A percentile compares a stretch with the other conserved stretches of the same genome.
Conservation (phyloP, 2,113 vertebrate species). For the Oceanites oceanicus region DNA sequence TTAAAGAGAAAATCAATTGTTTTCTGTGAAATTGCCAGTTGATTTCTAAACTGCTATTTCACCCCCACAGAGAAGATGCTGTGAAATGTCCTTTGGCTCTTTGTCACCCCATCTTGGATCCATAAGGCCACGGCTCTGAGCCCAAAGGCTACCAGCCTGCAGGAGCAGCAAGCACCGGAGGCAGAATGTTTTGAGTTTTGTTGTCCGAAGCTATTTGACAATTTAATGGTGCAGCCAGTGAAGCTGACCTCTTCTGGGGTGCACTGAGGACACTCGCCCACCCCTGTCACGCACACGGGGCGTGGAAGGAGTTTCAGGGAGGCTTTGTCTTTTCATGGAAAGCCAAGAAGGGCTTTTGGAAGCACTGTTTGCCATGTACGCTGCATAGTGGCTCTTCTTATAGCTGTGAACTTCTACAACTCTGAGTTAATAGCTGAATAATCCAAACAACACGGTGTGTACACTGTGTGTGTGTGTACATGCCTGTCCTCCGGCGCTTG, state of each 20-base stretch:
- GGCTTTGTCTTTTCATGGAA: not conserved
- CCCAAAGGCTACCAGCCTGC: not conserved
- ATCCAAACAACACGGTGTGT: fast-evolving
- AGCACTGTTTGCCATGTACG: not conserved
- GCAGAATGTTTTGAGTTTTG: not conserved
- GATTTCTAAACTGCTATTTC: not conserved
- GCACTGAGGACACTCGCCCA: not conserved
- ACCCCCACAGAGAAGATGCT: not conserved
- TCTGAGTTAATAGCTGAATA: not conserved
- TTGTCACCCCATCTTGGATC: not conserved
- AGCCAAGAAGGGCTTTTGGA: not conserved
- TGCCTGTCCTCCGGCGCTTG: not conserved
- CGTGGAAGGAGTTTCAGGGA: fast-evolving
- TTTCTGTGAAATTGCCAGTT: not conserved
- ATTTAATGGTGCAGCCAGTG: no score
- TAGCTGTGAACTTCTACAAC: not conserved
- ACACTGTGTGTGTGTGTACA: fast-evolving
- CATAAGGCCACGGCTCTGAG: not conserved
- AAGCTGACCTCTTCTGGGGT: fast-evolving
- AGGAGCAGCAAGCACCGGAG: not conserved
- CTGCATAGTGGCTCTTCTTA: not conserved
- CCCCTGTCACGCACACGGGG: fast-evolving
- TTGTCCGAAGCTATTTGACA: not conserved
- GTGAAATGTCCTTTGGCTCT: not conserved
- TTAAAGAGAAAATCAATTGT: not conserved